Percentiles rank a stretch among this genome's conserved stretches.
Evolutionary conservation across 2,113 vertebrate species (phyloP).

Genomic region (Ahaetulla prasina): DNA sequence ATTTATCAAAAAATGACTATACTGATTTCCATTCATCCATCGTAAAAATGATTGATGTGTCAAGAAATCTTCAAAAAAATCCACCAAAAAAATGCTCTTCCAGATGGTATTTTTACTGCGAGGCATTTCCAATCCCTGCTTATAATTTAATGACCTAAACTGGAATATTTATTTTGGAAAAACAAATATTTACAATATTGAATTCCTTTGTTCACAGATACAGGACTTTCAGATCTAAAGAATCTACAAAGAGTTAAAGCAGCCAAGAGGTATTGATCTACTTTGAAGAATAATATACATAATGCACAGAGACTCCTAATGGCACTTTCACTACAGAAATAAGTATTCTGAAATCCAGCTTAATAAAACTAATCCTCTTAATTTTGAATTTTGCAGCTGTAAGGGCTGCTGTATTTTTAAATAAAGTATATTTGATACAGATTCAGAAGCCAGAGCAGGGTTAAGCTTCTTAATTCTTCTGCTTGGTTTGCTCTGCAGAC

Average conservation of each 20-base stretch:
- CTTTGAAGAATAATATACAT: not conserved
- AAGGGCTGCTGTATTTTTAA: not conserved
- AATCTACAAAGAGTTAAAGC: not conserved
- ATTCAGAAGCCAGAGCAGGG: not conserved
- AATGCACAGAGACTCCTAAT: not conserved
- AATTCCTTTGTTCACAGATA: not conserved
- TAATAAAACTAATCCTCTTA: not conserved
- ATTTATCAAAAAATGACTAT: not conserved
- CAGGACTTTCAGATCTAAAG: not conserved
- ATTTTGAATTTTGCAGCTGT: not conserved
- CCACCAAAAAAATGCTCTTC: not conserved
- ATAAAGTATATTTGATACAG: not conserved
- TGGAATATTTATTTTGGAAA: not conserved
- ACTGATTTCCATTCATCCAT: not conserved
- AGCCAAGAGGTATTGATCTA: not conserved
- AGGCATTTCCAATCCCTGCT: not conserved
- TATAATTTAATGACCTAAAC: not conserved
- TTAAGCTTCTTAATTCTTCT: not conserved
- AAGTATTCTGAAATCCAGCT: not conserved
- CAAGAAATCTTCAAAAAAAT: not conserved
- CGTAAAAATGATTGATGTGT: not conserved
- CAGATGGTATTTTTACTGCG: not conserved
- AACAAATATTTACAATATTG: not conserved
- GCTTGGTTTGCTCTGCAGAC: not conserved
- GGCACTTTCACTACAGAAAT: not conserved